phyloP scores from a whole-genome alignment of 2,113 vertebrate species.

The Rana temporaria region DNA sequence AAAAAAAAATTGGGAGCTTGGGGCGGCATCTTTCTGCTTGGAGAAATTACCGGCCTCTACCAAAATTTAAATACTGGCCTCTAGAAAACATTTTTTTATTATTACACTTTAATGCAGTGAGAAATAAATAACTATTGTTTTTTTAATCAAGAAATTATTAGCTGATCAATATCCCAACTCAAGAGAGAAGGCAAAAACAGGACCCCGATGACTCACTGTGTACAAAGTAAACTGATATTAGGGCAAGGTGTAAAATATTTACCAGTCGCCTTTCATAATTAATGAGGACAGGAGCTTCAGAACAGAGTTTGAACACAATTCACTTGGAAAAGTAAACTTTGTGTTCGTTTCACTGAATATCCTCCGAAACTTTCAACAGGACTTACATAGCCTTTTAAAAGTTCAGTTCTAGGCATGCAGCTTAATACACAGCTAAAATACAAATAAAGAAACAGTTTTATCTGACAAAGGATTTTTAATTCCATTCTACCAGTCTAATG shows the following conservation, averaged over 20 bases:
- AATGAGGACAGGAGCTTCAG: slow-evolving; percentile 42
- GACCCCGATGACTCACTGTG: not conserved
- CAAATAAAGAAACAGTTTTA: too few species aligned
- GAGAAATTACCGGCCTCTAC: too few species aligned
- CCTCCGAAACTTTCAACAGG: not conserved
- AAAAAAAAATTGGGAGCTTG: too few species aligned
- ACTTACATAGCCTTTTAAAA: not conserved
- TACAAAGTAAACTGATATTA: slow-evolving; percentile 44
- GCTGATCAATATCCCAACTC: not conserved
- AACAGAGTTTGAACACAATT: slow-evolving; percentile 16
- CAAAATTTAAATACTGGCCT: too few species aligned
- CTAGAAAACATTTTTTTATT: too few species aligned
- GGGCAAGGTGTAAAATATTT: slow-evolving; percentile 50
- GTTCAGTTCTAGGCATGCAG: too few species aligned
- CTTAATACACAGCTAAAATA: too few species aligned
- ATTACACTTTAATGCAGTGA: too few species aligned
- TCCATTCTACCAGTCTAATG: too few species aligned
- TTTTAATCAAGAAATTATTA: not conserved
- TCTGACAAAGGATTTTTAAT: too few species aligned
- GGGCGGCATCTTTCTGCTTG: too few species aligned
- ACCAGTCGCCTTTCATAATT: slow-evolving; percentile 42
- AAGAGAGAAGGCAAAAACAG: slow-evolving; percentile 6
- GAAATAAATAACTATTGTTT: too few species aligned
- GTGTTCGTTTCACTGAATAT: not conserved
- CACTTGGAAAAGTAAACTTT: slow-evolving; percentile 21